Evolutionary conservation across 37 sponge, comb jelly and placozoan genomes (phyloP).

Genomic region (Amphimedon queenslandica): DNA sequence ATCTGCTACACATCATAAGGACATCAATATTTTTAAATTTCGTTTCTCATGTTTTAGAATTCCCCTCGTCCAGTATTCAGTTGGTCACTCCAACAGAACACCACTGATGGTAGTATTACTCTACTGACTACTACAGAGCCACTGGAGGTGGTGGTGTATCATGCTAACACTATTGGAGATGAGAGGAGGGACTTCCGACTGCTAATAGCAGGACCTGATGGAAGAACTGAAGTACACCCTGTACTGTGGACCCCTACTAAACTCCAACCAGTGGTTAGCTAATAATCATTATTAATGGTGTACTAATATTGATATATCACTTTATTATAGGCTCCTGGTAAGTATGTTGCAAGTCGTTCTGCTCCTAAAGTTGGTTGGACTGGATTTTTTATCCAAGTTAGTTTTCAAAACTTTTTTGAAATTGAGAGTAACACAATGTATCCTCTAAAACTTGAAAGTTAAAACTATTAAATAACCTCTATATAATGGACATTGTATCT

Average conservation of each 20-base stretch:
- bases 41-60: slow-evolving; percentile 13
- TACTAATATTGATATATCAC: neutral
- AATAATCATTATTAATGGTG: neutral
- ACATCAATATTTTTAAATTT: neutral
- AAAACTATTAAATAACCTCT: too few relatives aligned
- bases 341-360: slow-evolving; percentile 50
- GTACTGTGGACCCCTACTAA: slow-evolving; percentile 64
- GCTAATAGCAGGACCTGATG: slow-evolving; percentile 50
- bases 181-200: slow-evolving; percentile 79
- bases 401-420: too few relatives aligned
- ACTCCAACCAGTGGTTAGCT: slow-evolving; percentile 17
- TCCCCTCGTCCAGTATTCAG: slow-evolving; percentile 31
- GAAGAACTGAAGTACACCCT: slow-evolving; percentile 57
- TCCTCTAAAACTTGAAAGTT: too few relatives aligned
- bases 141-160: slow-evolving; percentile 44
- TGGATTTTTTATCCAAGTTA: slow-evolving; percentile 82
- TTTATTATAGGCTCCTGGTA: neutral
- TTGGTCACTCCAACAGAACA: slow-evolving; percentile 35
- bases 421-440: too few relatives aligned
- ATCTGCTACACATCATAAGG: neutral
- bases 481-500: too few relatives aligned
- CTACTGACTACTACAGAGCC: slow-evolving; percentile 51
- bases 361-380: slow-evolving; percentile 77
- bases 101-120: slow-evolving; percentile 59
- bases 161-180: slow-evolving; percentile 67